These are phyloP conservation scores for Pristionchus entomophagus DNA, from an alignment of 2,888 invertebrate species.

Conservation along the genomic window DNA sequence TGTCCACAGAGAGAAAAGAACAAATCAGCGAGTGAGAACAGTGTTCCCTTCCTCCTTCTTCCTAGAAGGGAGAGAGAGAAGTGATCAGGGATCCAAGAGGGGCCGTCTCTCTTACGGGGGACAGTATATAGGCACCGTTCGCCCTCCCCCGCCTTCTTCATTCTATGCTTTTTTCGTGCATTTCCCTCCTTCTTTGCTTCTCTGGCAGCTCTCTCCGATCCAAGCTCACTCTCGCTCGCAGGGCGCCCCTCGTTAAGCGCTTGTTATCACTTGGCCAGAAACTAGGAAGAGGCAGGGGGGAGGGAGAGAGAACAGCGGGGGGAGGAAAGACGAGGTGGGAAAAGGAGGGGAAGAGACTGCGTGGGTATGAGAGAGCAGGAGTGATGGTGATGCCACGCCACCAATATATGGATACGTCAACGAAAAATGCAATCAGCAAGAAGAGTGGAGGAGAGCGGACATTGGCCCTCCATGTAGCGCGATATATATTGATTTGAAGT, in stretches of 20 bases:
- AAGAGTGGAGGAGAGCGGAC: not conserved
- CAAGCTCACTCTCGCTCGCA: not conserved
- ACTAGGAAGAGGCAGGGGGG: conserved; percentile 23
- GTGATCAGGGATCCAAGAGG: conserved; percentile 4
- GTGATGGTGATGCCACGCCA: conserved; percentile 35
- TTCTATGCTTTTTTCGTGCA: conserved; percentile 7
- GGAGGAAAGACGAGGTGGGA: not conserved
- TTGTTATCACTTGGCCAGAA: conserved; percentile 40
- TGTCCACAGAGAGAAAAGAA: conserved; percentile 14
- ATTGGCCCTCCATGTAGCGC: not conserved
- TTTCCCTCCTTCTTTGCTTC: not conserved
- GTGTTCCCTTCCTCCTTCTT: not conserved
- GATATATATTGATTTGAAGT: not conserved
- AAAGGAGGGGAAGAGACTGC: not conserved
- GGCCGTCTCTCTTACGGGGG: not conserved
- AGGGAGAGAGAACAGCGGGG: not conserved
- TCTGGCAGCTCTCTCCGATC: not conserved
- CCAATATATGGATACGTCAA: conserved; percentile 38
- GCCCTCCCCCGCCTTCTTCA: not conserved
- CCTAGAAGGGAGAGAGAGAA: not conserved
- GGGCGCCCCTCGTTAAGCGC: conserved; percentile 38
- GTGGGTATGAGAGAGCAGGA: conserved; percentile 1
- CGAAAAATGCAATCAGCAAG: conserved; percentile 30
- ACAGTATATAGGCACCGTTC: conserved; percentile 41
- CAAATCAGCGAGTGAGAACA: not conserved